Evolutionary conservation across 30 jellyfish, hydroid and myxozoan species (phyloP).

Genomic region (Aurelia coerulea): DNA sequence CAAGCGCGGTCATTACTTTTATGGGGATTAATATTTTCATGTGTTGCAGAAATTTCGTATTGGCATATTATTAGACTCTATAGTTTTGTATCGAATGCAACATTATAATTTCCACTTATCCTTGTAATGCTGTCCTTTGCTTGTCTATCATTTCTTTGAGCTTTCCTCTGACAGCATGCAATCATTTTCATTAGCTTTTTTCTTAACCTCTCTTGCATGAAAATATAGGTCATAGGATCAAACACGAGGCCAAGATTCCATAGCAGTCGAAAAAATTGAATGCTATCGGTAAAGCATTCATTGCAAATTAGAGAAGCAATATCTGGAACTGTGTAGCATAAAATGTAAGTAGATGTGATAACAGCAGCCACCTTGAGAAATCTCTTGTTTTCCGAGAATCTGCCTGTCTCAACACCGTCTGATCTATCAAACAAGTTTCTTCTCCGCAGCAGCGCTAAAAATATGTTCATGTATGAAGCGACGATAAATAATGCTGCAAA

Average conservation of each 20-base stretch:
- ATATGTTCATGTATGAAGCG: neutral
- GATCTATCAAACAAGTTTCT: neutral
- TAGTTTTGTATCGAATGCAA: too few species aligned
- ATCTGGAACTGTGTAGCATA: neutral
- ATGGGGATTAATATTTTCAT: too few species aligned
- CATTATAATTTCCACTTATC: too few species aligned
- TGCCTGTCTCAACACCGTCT: neutral
- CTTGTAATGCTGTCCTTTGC: too few species aligned
- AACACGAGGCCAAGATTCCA: neutral
- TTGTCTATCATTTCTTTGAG: too few species aligned
- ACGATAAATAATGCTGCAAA: neutral
- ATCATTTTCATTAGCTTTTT: neutral
- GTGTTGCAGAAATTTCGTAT: too few species aligned
- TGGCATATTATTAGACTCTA: too few species aligned
- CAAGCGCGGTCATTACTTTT: too few species aligned
- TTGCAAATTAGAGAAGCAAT: neutral
- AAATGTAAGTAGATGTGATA: neutral
- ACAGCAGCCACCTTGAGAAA: neutral
- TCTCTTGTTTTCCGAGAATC: neutral
- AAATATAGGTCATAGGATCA: neutral
- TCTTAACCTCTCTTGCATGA: neutral
- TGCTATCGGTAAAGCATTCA: neutral
- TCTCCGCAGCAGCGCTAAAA: neutral
- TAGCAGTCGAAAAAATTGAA: neutral
- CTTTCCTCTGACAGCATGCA: too few species aligned